Base-by-base conservation (phyloP, 2,888 invertebrate genomes). In the Hydraecia micacea region DNA sequence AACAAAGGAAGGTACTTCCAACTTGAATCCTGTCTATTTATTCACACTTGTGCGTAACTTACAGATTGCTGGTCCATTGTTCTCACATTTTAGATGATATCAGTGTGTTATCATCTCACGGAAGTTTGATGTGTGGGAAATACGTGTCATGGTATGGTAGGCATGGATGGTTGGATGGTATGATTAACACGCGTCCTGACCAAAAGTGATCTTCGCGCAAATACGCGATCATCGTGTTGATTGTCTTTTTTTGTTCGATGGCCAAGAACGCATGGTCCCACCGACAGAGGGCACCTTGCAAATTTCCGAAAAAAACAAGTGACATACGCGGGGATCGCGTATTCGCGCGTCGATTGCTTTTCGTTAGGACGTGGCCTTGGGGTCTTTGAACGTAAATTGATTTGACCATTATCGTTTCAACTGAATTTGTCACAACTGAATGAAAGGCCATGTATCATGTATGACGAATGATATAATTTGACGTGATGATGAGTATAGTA, bases 1-100 rank as follows among this genome's bases (percentile, higher is more conserved):
- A 73, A 21, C n/a, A 58, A 18, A 52, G 1, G 9, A 49, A 63
- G 39, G n/a, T 55, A 77, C 62, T 71, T 77, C 13, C 42, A n/a
- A 68, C 15, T 49, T n/a, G 25, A 63, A 72, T 72, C 42, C 8
- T 18, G 25, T 18, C 9, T 81, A 67, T 81, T 81, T 81, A 36
- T 39, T 70, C 32, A 49, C 6, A 55, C 46, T 8, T 18, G 67
- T 77, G 71, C 77, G 67, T 72, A 68, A 77, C 21, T 55, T 39
- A 13, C 6, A 49, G 55, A 71, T 77, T 70, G 68, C 21, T 63
- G 28, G 60, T 70, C 63, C 68, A 81, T 83, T 83, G 83, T 81
- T 83, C 78, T 83, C 72, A 58, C 15, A 39, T 49, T 32, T 42
- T 8, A 52, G 36, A 62, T 67, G 15, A 42, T 66, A 83, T 73